These are phyloP conservation scores for Phataginus tricuspis DNA, from an alignment of 2,797 vertebrate species.

Conservation along the genomic window DNA sequence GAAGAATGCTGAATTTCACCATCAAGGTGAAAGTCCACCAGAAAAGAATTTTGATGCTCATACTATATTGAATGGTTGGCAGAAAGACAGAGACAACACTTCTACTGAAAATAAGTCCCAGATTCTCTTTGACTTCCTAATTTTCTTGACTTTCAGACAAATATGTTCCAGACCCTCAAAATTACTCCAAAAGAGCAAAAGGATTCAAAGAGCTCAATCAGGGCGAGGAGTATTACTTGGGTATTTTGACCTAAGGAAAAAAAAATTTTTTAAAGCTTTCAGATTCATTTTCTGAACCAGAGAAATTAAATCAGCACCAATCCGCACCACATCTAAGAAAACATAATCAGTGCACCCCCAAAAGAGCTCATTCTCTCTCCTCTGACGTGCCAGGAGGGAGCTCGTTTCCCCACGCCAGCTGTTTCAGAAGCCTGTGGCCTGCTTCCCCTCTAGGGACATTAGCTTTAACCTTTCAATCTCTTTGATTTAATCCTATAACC, in stretches of 20 bases:
- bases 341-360: neutral
- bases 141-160: neutral
- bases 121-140: neutral
- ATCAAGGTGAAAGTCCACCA: neutral
- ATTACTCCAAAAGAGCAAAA: neutral
- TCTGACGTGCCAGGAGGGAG: neutral
- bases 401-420: slow-evolving; percentile 37
- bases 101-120: neutral
- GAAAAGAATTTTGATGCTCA: neutral
- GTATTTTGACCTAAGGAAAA: neutral
- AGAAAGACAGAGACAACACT: neutral
- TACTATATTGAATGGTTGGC: neutral
- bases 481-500: slow-evolving; percentile 77
- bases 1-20: neutral
- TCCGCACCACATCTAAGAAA: slow-evolving; percentile 13
- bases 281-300: neutral
- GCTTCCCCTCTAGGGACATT: slow-evolving; percentile 65
- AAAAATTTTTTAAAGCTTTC: neutral
- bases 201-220: neutral
- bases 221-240: neutral
- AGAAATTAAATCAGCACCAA: neutral
- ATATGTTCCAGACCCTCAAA: neutral
- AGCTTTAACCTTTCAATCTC: slow-evolving; percentile 61
- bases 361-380: neutral
- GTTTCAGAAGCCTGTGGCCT: slow-evolving; percentile 42